A percentile compares a stretch with the other conserved stretches of the same genome.
These are phyloP conservation scores for Fopius arisanus DNA, from an alignment of 1,140 invertebrate species.

Conservation along the genomic window DNA sequence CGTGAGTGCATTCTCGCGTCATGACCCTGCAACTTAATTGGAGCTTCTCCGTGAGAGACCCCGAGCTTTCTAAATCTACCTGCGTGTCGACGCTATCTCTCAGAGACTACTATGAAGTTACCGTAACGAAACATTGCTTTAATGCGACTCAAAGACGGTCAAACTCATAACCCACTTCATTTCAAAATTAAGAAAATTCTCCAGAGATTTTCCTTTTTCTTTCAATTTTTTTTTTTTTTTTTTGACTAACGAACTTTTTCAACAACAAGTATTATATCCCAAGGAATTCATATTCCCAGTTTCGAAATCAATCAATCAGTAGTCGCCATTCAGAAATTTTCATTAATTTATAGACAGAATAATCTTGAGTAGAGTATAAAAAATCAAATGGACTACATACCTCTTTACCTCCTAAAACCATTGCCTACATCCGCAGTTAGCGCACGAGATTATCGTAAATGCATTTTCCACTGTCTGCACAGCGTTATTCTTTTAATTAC, in stretches of 20 bases:
- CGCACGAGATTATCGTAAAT: neutral
- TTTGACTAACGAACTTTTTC: no score
- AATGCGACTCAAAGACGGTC: neutral
- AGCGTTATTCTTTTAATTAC: conserved; percentile 38
- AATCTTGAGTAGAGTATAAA: no score
- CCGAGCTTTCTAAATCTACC: neutral
- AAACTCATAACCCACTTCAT: neutral
- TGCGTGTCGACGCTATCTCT: neutral
- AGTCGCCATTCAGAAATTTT: no score
- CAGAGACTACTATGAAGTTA: neutral
- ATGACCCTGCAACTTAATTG: conserved; percentile 44
- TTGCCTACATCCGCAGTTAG: neutral
- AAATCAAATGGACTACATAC: no score
- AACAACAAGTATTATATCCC: no score
- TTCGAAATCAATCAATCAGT: no score
- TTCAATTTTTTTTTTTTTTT: no score
- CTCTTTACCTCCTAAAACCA: no score
- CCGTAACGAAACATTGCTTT: neutral
- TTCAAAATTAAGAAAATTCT: no score
- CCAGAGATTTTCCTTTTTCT: no score
- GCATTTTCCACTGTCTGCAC: neutral
- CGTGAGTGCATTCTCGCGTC: conserved; percentile 39
- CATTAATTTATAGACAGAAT: no score
- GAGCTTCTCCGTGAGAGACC: conserved; percentile 21
- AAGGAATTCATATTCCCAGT: no score